phyloP scores from a whole-genome alignment of 2,113 vertebrate species.

The Varanus salvator region DNA sequence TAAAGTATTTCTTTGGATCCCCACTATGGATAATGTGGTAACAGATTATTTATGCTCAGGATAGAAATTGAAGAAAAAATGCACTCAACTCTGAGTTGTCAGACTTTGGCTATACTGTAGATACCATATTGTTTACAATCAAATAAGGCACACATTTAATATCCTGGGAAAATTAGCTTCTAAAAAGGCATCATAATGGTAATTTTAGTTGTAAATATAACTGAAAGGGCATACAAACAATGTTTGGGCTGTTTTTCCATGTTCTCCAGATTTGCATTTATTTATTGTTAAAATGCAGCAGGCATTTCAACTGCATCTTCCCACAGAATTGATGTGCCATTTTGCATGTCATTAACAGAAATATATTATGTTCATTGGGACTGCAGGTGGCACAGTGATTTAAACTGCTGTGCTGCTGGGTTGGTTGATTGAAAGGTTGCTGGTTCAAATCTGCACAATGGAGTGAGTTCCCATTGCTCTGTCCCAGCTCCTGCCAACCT shows the following conservation, averaged over 20 bases:
- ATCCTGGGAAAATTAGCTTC: neutral
- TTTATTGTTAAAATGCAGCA: neutral
- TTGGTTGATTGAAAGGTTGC: too few relatives aligned
- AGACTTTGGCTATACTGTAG: rapidly evolving
- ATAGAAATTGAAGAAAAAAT: neutral
- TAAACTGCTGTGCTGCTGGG: too few relatives aligned
- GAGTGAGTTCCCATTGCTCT: too few relatives aligned
- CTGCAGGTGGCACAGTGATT: too few relatives aligned
- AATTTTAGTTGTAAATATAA: neutral
- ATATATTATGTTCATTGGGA: neutral
- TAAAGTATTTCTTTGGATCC: neutral
- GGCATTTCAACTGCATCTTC: neutral
- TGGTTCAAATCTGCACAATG: too few relatives aligned
- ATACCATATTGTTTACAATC: neutral
- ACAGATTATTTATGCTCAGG: neutral
- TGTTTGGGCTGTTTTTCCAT: neutral
- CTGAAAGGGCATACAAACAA: neutral
- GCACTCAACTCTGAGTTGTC: neutral
- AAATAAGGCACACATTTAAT: neutral
- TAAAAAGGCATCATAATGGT: constrained; percentile 5
- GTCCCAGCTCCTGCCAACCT: too few relatives aligned
- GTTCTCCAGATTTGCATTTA: neutral
- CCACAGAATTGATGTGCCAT: rapidly evolving
- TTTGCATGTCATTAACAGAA: neutral
- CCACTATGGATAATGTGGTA: neutral